Percentiles rank a stretch among this genome's conserved stretches.
phyloP scores from a whole-genome alignment of 2,888 invertebrate genomes.

The Aphodius granarius region DNA sequence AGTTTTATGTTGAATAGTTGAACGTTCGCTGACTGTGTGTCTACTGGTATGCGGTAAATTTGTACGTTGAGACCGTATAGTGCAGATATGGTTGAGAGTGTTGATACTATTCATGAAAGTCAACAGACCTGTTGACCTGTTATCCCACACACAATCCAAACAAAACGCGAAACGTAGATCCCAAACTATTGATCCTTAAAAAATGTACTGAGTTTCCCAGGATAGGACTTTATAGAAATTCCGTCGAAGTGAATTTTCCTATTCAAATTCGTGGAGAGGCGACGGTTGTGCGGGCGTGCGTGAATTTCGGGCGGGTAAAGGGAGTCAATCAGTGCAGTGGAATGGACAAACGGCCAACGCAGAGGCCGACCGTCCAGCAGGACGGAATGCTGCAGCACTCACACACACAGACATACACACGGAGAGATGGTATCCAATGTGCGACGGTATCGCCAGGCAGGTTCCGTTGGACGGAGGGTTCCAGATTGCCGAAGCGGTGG shows the following conservation, averaged over 20 bases:
- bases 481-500: background rate
- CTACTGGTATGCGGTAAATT: too few species aligned
- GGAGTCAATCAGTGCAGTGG: slow-evolving; percentile 11
- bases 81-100: too few species aligned
- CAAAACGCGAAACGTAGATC: too few species aligned
- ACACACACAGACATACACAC: background rate
- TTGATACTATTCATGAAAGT: too few species aligned
- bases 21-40: too few species aligned
- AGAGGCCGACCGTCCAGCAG: slow-evolving; percentile 19
- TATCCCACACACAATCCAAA: too few species aligned
- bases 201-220: background rate
- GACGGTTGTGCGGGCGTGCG: background rate
- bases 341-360: slow-evolving; percentile 3
- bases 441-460: background rate
- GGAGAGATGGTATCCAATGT: background rate
- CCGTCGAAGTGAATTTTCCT: background rate
- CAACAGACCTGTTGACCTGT: too few species aligned
- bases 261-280: background rate
- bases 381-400: slow-evolving; percentile 19
- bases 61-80: too few species aligned
- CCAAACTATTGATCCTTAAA: background rate
- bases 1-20: too few species aligned
- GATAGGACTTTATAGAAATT: background rate
- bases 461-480: background rate
- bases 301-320: background rate